Evolutionary conservation across 2,888 invertebrate species (phyloP).

Genomic region (Polydrusus tereticollis): DNA sequence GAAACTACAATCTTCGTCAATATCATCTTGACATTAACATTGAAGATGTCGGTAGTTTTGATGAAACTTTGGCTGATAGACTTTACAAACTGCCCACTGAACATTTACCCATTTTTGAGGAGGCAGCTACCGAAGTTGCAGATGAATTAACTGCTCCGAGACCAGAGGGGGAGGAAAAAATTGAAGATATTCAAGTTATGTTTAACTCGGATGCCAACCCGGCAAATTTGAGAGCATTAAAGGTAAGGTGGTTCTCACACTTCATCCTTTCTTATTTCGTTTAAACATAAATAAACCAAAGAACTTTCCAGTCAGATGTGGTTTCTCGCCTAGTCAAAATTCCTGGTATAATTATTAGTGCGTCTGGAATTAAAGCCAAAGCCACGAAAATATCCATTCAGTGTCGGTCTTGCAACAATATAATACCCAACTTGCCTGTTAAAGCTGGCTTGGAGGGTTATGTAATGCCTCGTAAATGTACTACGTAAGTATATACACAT

Average conservation of each 20-base stretch:
- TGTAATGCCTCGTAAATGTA: conserved; percentile 93
- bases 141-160: conserved; percentile 96
- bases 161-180: conserved; percentile 87
- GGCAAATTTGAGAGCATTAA: conserved; percentile 85
- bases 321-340: conserved; percentile 95
- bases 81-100: conserved; percentile 93
- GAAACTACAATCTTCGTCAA: conserved; percentile 90
- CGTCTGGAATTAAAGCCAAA: conserved; percentile 94
- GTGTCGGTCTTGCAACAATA: conserved; percentile 92
- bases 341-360: conserved; percentile 94
- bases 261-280: no score
- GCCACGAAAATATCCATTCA: conserved; percentile 96
- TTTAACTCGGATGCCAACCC: conserved; percentile 88
- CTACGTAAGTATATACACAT: conserved; percentile 77
- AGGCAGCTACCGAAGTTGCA: conserved; percentile 95
- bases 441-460: conserved; percentile 98
- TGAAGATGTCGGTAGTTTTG: conserved; percentile 94
- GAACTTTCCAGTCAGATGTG: conserved; percentile 82
- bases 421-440: conserved; percentile 89
- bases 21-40: conserved; percentile 93
- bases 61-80: conserved; percentile 93
- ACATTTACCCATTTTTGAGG: conserved; percentile 94
- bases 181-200: conserved; percentile 94
- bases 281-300: background rate
- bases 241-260: conserved; percentile 78